Evolutionary conservation across 2,113 vertebrate species (phyloP).

Genomic region (Serilophus lunatus): DNA sequence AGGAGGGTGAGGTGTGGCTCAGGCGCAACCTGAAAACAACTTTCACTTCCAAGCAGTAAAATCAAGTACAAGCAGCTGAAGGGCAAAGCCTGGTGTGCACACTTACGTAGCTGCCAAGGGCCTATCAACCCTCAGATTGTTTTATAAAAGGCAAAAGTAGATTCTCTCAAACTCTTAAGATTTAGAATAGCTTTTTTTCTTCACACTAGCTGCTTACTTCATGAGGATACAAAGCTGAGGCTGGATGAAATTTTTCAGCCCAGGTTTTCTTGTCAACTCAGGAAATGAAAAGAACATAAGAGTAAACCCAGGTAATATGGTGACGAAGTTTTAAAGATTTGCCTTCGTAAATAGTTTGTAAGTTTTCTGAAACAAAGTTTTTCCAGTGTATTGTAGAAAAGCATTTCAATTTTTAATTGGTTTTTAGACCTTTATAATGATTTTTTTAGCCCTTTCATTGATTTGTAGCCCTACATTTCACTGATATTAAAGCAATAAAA

Average conservation of each 20-base stretch:
- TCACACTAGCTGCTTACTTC: neutral
- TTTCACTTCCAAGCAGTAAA: neutral
- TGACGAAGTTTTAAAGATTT: neutral
- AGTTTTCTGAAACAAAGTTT: neutral
- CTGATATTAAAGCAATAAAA: neutral
- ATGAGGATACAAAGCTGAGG: neutral
- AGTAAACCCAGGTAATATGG: fast-evolving
- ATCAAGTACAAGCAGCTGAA: neutral
- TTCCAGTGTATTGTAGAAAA: neutral
- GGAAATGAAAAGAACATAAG: neutral
- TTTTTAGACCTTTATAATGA: neutral
- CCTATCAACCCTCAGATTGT: neutral
- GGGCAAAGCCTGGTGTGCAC: neutral
- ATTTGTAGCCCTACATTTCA: neutral
- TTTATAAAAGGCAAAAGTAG: neutral
- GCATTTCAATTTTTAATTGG: neutral
- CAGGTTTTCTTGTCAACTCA: neutral
- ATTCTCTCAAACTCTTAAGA: neutral
- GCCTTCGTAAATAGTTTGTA: neutral
- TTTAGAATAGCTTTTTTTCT: neutral
- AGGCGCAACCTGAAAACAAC: neutral
- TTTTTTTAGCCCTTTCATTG: neutral
- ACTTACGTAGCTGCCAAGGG: neutral
- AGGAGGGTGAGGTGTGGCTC: neutral
- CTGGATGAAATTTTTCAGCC: neutral